Base-by-base conservation (phyloP, 2,113 vertebrate species). In the Carollia perspicillata region DNA sequence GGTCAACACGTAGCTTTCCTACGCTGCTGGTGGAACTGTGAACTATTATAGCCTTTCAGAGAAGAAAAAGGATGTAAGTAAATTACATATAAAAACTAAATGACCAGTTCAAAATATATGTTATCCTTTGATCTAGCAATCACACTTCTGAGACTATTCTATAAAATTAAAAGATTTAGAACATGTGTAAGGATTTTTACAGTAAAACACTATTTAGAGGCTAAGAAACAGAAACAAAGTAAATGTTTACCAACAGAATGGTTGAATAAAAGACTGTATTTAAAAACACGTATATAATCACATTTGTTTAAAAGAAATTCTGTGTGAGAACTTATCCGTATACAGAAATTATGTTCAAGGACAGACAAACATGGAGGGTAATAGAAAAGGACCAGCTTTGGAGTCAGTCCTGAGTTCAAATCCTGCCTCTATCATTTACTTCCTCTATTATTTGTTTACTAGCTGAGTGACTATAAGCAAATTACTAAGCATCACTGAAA, bases 221-320 rank as follows among this genome's bases (percentile, higher is more conserved):
- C 37, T 91, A 51, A 87, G 87, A 90, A 91, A 6, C 28, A 68
- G 81, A 95, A 84, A 84, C 33, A 66, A 86, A 86, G n/a, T 75
- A 74, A 77, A 87, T 63, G 11, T 20, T 42, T 42, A 86, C 44
- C 35, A 65, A 72, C 0, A 83, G 51, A 10, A 65, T 28, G 35
- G 69, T 3, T 77, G 40, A 94, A 79, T 68, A 68, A 87, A 90
- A 94, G 22, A 79, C 10, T 58, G 44, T 2, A 58, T 18, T 51
- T 60, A 42, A 58, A 94, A 81, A 90, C 6, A 58, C 20, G 17
- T 22, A 49, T 33, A 95, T 16, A 85, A 69, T 28, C 40, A 72
- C 17, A 53, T 58, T 51, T 83, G 63, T 78, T 30, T 89, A 68
- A 22, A 53, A 44, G 13, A 78, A 84, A 63, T 63, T 78, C 65